Conservation (phyloP, 2,888 invertebrate species). For the Aelia acuminata region DNA sequence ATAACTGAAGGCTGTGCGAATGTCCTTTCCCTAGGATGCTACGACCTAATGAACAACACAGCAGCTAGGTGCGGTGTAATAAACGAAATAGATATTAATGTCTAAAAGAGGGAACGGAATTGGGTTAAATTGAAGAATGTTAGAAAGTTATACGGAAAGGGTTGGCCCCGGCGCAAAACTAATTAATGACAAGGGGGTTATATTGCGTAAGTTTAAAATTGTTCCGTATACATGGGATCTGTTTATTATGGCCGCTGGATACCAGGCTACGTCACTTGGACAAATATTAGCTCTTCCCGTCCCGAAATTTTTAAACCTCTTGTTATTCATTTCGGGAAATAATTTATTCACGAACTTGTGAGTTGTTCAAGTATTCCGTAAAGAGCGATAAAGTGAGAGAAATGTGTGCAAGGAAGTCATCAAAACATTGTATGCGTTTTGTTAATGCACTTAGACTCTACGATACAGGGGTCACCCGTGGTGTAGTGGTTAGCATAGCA, state of each 20-base stretch:
- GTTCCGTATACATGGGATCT: conserved; percentile 29
- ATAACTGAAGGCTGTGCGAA: background rate
- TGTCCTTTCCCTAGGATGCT: background rate
- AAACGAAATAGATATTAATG: conserved; percentile 49
- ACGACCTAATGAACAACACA: background rate
- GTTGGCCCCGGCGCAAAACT: conserved; percentile 4
- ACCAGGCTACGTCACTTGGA: background rate
- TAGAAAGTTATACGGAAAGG: conserved; percentile 50
- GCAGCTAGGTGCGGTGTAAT: background rate
- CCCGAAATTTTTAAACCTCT: background rate
- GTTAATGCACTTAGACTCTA: no score
- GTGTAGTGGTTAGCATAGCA: no score
- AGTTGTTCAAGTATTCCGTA: background rate
- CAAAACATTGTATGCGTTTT: no score
- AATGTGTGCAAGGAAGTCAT: no score
- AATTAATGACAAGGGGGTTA: conserved; percentile 37
- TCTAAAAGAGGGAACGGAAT: conserved; percentile 49
- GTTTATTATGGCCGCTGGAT: background rate
- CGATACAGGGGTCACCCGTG: no score
- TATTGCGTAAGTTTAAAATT: conserved; percentile 46
- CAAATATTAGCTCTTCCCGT: background rate
- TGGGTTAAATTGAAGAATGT: conserved; percentile 58
- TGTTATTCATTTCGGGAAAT: background rate
- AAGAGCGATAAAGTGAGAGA: background rate
- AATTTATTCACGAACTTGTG: background rate